Conservation (phyloP, 2,888 invertebrate species). For the Diogma glabrata region DNA sequence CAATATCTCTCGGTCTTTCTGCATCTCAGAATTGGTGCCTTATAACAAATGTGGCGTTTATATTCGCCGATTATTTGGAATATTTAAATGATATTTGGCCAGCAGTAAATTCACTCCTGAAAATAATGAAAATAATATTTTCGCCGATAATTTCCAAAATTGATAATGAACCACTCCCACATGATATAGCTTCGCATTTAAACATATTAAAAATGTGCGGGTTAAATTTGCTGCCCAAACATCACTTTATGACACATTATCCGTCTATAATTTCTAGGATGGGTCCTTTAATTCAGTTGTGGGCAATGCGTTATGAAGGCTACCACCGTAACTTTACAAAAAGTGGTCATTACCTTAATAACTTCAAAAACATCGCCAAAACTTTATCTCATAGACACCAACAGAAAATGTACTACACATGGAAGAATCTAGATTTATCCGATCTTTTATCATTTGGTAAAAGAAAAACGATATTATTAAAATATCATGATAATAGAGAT, state of each 20-base stretch:
- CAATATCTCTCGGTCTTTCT: background rate
- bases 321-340: slow-evolving; percentile 2
- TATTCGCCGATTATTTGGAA: background rate
- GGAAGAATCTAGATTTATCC: background rate
- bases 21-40: slow-evolving; percentile 8
- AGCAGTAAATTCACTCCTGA: background rate
- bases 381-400: slow-evolving; percentile 5
- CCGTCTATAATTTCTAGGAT: background rate
- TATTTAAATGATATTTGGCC: background rate
- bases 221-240: background rate
- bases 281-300: slow-evolving; percentile 4
- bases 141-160: background rate
- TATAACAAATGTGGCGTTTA: background rate
- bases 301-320: slow-evolving; percentile 7
- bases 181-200: background rate
- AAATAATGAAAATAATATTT: background rate
- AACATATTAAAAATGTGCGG: background rate
- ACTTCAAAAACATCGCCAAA: slow-evolving; percentile 8
- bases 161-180: background rate
- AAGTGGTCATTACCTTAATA: background rate
- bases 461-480: background rate
- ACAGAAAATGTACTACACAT: slow-evolving; percentile 4
- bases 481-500: background rate
- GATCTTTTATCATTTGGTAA: background rate
- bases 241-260: slow-evolving; percentile 10